These are phyloP conservation scores for Micromys minutus DNA, from an alignment of 2,113 vertebrate genomes.

Conservation along the genomic window DNA sequence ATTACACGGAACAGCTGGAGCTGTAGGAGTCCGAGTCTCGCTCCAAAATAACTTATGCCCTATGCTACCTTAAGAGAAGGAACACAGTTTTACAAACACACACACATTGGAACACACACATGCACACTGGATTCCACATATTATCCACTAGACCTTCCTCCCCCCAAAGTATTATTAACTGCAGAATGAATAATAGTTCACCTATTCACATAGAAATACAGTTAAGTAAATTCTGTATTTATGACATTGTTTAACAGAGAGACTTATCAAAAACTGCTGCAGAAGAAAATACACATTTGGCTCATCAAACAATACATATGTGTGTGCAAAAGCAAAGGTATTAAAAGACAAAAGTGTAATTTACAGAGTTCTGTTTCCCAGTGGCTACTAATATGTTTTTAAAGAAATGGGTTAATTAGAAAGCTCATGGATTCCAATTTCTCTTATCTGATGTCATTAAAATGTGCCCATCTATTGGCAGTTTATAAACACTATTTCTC, in stretches of 20 bases:
- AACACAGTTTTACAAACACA: slow-evolving; percentile 83
- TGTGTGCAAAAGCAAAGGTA: too few species aligned
- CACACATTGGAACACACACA: background rate
- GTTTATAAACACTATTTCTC: background rate
- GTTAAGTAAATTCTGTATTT: slow-evolving; percentile 59
- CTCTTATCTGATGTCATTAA: background rate
- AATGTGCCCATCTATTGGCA: background rate
- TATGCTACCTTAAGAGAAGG: slow-evolving; percentile 87
- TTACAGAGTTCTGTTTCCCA: background rate
- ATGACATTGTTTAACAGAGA: slow-evolving; percentile 48
- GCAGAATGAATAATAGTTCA: slow-evolving; percentile 77
- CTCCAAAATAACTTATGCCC: slow-evolving; percentile 91
- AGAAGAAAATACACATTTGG: background rate
- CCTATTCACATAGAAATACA: slow-evolving; percentile 77
- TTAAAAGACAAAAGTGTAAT: background rate
- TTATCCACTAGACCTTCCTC: slow-evolving; percentile 72
- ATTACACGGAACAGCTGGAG: slow-evolving; percentile 99
- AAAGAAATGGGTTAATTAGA: background rate
- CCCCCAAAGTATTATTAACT: slow-evolving; percentile 75
- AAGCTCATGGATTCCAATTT: background rate
- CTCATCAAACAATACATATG: background rate
- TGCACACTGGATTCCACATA: slow-evolving; percentile 69
- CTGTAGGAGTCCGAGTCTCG: slow-evolving; percentile 93
- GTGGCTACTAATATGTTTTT: slow-evolving; percentile 37
- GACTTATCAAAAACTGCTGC: slow-evolving; percentile 46